phyloP scores from a whole-genome alignment of 2,888 invertebrate genomes.

The Liopterus haemorrhoidalis region DNA sequence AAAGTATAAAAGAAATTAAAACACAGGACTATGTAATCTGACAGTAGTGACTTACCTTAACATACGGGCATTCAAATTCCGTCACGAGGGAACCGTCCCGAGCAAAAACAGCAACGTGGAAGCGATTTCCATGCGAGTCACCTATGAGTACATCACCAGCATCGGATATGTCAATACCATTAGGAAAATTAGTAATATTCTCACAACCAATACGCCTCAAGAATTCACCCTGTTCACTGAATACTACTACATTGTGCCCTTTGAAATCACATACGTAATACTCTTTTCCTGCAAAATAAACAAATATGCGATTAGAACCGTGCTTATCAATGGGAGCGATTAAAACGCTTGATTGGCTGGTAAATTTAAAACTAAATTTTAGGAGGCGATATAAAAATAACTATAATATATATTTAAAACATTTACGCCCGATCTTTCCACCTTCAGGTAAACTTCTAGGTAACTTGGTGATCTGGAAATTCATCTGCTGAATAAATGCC shows the following conservation, averaged over 20 bases:
- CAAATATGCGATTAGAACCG: too few relatives aligned
- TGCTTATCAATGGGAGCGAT: too few relatives aligned
- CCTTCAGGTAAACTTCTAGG: too few relatives aligned
- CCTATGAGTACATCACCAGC: constrained; percentile 95
- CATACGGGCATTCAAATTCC: constrained; percentile 95
- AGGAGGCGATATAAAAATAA: too few relatives aligned
- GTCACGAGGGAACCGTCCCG: constrained; percentile 79
- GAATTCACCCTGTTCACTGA: constrained; percentile 87
- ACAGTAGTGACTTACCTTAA: constrained; percentile 64
- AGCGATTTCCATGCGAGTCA: constrained; percentile 95
- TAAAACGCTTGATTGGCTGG: too few relatives aligned
- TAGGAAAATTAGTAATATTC: constrained; percentile 93
- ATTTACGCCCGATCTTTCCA: too few relatives aligned
- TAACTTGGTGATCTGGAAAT: too few relatives aligned
- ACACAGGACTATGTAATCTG: neutral
- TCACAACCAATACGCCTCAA: constrained; percentile 91
- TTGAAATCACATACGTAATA: constrained; percentile 98
- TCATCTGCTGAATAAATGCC: too few relatives aligned
- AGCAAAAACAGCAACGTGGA: constrained; percentile 93
- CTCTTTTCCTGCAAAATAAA: constrained; percentile 63
- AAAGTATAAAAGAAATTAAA: too few relatives aligned
- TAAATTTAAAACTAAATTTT: too few relatives aligned
- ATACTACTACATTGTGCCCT: constrained; percentile 95
- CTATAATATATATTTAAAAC: too few relatives aligned
- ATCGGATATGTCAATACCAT: constrained; percentile 96